Conservation (phyloP, 2,113 vertebrate species). For the Spilogale gracilis region DNA sequence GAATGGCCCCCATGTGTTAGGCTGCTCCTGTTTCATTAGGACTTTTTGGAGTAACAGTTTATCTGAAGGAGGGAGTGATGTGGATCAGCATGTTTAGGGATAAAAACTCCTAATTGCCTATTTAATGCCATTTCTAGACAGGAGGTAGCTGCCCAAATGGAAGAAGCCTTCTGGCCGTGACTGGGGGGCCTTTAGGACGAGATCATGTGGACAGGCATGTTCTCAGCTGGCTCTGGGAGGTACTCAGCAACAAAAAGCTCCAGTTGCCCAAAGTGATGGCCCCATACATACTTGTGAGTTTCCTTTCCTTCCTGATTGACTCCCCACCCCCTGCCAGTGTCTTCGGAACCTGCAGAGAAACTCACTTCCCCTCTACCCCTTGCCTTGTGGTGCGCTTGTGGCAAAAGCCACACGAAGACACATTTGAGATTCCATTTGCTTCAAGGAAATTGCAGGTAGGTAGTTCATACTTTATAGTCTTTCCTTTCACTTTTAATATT, state of each 20-base stretch:
- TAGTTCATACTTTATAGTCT: not conserved
- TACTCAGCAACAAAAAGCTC: not conserved
- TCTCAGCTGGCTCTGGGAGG: not conserved
- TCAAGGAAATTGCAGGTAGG: not conserved
- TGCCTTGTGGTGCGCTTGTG: not conserved
- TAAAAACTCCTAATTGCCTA: not conserved
- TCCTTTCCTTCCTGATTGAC: not conserved
- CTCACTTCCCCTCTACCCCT: not conserved
- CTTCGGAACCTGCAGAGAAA: not conserved
- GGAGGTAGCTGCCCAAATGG: not conserved
- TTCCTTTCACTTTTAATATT: slow-evolving; percentile 9
- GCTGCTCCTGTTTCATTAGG: not conserved
- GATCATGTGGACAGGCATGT: not conserved
- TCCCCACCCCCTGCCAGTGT: not conserved
- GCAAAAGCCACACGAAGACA: not conserved
- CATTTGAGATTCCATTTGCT: not conserved
- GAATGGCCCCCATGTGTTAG: not conserved
- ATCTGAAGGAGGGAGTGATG: not conserved
- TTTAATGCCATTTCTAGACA: not conserved
- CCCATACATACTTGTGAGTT: not conserved
- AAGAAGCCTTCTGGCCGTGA: not conserved
- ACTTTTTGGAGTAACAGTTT: not conserved
- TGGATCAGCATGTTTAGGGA: not conserved
- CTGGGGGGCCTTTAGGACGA: not conserved
- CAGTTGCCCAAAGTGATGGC: not conserved